Base-by-base conservation (phyloP, 2,888 invertebrate species). In the Parthenolecanium corni region DNA sequence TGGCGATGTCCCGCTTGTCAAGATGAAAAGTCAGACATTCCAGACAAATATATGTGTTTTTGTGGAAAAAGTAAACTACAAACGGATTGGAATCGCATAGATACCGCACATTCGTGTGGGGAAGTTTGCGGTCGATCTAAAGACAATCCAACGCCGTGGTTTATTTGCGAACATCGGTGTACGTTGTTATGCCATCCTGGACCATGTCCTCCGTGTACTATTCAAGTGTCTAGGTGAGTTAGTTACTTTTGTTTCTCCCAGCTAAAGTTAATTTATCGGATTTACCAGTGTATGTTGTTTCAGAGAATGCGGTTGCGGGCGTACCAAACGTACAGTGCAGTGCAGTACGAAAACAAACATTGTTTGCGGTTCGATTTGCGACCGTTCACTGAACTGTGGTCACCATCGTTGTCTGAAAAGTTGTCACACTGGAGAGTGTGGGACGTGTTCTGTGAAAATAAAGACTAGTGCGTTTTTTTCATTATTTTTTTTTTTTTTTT, bases 1-100 rank as follows among this genome's bases (percentile, higher is more conserved):
- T 97, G 97, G 97, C 83, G 94, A 20, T 97, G 97, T 73, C 96
- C 96, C 0, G 92, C 93, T 0, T 97, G 97, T 73, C 95, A 95
- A 74, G 88, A 89, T 73, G 82, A 85, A 2, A 82, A 81, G 64
- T 75, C 79, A 16, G 78, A 79, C 23, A 78, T 89, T 61, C 95
- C 95, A 0, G 78, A 79, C 0, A 83, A 86, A 61, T 96, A 95
- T 73, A 78, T 78, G 16, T 97, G 97, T 72, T 95, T 92, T 76
- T 97, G 97, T 73, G 89, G 90, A 23, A 87, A 89, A 72, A 42
- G 31, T 2, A 73, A 78, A 1, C 79, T 79, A 46, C 81, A 85
- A 70, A 93, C 93, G 0, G 81, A 82, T 64, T 83, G 83, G 74
- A 84, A 83, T 72, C 83, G 87, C 1, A 81, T 82, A 47, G 84